Conservation (phyloP, 2,797 vertebrate species). For the Mycteria americana region DNA sequence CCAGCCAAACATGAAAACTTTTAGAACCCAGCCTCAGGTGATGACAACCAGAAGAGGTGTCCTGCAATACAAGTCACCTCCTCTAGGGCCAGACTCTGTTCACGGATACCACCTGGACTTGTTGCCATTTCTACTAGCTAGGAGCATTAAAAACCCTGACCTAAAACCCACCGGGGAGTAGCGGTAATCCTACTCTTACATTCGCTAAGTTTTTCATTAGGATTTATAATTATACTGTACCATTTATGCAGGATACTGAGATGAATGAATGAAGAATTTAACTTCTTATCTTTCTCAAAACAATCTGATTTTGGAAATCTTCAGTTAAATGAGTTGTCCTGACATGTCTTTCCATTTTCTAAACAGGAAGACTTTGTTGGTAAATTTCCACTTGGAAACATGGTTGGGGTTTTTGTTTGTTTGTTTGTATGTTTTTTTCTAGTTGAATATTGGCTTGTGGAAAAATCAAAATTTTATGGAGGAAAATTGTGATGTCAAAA, state of each 20-base stretch:
- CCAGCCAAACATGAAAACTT: background rate
- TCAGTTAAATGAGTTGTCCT: background rate
- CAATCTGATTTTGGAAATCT: background rate
- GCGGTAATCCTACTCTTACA: background rate
- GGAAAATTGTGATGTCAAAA: background rate
- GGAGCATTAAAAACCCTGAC: background rate
- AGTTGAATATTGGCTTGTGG: background rate
- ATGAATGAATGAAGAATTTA: background rate
- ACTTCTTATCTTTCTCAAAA: background rate
- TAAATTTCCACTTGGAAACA: background rate
- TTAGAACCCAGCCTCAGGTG: background rate
- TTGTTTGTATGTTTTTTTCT: background rate
- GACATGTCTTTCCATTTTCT: background rate
- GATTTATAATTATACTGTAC: background rate
- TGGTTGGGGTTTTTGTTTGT: background rate
- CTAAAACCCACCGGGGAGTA: accelerated
- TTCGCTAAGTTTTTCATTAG: background rate
- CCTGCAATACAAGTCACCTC: background rate
- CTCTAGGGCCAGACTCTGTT: background rate
- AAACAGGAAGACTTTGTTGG: background rate
- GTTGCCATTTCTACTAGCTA: background rate
- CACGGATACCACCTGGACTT: background rate
- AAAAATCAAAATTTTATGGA: background rate
- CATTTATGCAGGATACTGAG: background rate
- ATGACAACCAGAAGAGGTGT: background rate